Conservation (phyloP, 2,113 vertebrate genomes). For the Parotia lawesii region DNA sequence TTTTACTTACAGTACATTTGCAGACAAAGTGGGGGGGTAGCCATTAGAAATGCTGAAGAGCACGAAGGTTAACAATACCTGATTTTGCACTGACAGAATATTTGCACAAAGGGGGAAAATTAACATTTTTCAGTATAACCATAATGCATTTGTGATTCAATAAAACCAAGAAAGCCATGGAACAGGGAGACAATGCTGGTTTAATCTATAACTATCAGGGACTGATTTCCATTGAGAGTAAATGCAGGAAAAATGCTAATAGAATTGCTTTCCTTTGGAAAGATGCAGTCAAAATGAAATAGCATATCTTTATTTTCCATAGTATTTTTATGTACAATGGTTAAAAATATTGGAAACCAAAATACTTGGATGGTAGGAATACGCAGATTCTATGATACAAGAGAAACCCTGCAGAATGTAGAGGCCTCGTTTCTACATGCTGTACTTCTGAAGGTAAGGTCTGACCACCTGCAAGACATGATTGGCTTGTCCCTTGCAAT, state of each 20-base stretch:
- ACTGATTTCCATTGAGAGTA: neutral
- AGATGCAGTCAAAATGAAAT: neutral
- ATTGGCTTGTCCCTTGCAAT: neutral
- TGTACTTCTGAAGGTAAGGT: neutral
- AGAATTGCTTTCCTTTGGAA: constrained; percentile 31
- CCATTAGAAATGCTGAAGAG: neutral
- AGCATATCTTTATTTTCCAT: neutral
- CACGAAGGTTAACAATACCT: neutral
- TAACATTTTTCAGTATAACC: neutral
- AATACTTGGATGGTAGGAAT: neutral
- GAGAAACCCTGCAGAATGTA: neutral
- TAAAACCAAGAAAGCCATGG: neutral
- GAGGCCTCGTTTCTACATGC: neutral
- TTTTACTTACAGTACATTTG: constrained; percentile 18
- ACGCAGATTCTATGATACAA: neutral
- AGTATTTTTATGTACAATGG: neutral
- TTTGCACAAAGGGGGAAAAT: neutral
- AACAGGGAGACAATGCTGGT: neutral
- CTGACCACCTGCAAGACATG: neutral
- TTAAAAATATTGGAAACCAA: neutral
- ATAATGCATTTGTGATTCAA: neutral
- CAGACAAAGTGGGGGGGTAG: neutral
- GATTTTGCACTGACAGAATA: neutral
- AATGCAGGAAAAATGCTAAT: constrained; percentile 11
- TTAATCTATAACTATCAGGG: neutral